A percentile compares a stretch with the other conserved stretches of the same genome.
These are phyloP conservation scores for Acleris holmiana DNA, from an alignment of 2,888 invertebrate genomes.

Conservation along the genomic window DNA sequence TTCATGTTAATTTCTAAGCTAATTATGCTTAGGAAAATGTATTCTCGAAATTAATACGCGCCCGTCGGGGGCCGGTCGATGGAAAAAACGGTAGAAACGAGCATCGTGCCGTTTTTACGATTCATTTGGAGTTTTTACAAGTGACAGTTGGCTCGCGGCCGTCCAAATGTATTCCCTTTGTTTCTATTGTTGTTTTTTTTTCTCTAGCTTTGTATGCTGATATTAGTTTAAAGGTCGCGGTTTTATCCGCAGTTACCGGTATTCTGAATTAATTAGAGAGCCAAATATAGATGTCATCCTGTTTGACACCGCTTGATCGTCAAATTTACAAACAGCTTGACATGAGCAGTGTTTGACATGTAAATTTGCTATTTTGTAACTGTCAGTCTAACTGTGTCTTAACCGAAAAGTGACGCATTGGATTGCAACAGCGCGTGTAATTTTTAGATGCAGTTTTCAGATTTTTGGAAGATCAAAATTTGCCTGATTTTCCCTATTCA, in stretches of 20 bases:
- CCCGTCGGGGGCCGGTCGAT: slow-evolving; percentile 68
- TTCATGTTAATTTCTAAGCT: slow-evolving; percentile 83
- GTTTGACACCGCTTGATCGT: slow-evolving; percentile 26
- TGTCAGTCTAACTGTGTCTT: too few species aligned
- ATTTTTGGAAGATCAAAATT: background rate
- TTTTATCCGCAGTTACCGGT: slow-evolving; percentile 44
- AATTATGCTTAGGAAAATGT: slow-evolving; percentile 83
- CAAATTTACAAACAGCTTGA: slow-evolving; percentile 11
- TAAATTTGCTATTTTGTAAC: too few species aligned
- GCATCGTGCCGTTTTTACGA: slow-evolving; percentile 71
- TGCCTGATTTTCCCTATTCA: slow-evolving; percentile 23
- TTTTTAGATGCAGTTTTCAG: background rate
- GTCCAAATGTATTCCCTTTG: slow-evolving; percentile 76
- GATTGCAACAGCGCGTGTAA: too few species aligned
- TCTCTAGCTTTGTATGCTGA: slow-evolving; percentile 63
- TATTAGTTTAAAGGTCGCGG: slow-evolving; percentile 68
- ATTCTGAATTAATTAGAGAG: slow-evolving; percentile 33
- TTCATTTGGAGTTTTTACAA: slow-evolving; percentile 67
- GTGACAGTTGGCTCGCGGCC: slow-evolving; percentile 73
- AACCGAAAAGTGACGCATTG: too few species aligned
- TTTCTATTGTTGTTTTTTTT: slow-evolving; percentile 66
- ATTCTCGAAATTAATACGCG: slow-evolving; percentile 79
- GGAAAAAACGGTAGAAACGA: slow-evolving; percentile 61
- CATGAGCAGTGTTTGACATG: background rate
- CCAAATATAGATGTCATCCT: slow-evolving; percentile 34